Evolutionary conservation across 2,888 invertebrate species (phyloP), one percentile per base, ranked within the genome.

Genomic region (Malthinus flaveolus): DNA sequence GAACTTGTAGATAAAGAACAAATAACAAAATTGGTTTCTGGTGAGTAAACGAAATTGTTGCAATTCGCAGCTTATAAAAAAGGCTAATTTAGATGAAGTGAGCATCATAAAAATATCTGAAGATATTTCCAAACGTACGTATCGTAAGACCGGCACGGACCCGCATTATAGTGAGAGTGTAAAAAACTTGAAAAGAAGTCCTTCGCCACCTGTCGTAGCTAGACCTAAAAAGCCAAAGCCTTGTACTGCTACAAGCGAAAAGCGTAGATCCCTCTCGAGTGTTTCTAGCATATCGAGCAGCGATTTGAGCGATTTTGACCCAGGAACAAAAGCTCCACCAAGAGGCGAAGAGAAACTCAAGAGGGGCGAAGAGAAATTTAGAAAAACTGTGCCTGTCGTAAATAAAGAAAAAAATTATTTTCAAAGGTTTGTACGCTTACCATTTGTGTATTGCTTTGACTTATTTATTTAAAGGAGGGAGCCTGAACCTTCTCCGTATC

Each of bases 161-260:
- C 57, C 59, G 7, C 58, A 47, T 12, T 31, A 32, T 12, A 31
- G 31, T 7, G 47, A 31, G 6, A 49, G 34, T 6, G 34, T 36
- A 9, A 56, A 52, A 49, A 56, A 49, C 7, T 2, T 32, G 7
- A 61, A 72, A 56, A 75, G 74, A 33, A 83, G 83, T 58, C 84
- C 84, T 0, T 85, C 85, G 1, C 85, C 85, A 1, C 85, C 85
- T 0, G 70, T 77, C 0, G 85, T 84, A 1, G 80, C 81, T 1
- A 81, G 81, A 13, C 84, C 84, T 5, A 63, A 53, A 12, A 65
- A 56, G 36, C 63, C 48, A 4, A 63, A 53, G 49, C 10, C 65
- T 1, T 13, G 47, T 3, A 65, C 63, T 37, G 56, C 55, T 10
- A 69, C 69, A 1, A 70, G 71, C 1, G 77, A 77, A 49, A 76